Conservation (phyloP, 2,797 vertebrate genomes). For the Phalloptychus januarius region DNA sequence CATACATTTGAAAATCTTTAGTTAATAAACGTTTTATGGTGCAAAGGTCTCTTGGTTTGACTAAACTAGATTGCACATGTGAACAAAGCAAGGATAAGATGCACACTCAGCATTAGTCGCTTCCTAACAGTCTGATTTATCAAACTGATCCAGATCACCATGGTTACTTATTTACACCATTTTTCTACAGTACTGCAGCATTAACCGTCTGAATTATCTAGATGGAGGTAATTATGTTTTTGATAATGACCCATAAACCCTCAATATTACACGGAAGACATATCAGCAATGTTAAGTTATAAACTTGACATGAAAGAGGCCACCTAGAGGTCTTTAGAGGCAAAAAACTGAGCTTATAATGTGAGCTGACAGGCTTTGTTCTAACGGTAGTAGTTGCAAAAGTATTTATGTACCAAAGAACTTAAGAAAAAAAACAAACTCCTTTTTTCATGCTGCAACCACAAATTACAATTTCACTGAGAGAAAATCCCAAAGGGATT, state of each 20-base stretch:
- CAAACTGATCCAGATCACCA: neutral
- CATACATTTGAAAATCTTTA: neutral
- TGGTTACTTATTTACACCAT: conserved; percentile 56
- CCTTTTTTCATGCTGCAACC: too few relatives aligned
- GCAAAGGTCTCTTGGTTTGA: neutral
- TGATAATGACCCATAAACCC: conserved; percentile 19
- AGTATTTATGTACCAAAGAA: too few relatives aligned
- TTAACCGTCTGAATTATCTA: conserved; percentile 27
- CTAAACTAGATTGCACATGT: neutral
- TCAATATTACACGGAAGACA: neutral
- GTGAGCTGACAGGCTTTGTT: neutral
- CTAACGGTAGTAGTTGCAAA: neutral
- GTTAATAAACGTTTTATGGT: neutral
- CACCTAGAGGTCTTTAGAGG: neutral
- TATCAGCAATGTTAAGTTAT: conserved; percentile 13
- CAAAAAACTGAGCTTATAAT: neutral
- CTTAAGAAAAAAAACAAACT: too few relatives aligned
- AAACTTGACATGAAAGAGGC: conserved; percentile 5
- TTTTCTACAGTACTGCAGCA: conserved; percentile 3
- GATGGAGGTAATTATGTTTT: conserved; percentile 9
- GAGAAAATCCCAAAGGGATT: too few relatives aligned
- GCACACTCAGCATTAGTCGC: neutral
- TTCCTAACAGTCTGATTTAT: neutral
- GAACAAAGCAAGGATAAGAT: neutral
- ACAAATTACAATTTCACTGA: too few relatives aligned